phyloP scores from a whole-genome alignment of 23 tunicate genomes.

The Trididemnum nubilum region DNA sequence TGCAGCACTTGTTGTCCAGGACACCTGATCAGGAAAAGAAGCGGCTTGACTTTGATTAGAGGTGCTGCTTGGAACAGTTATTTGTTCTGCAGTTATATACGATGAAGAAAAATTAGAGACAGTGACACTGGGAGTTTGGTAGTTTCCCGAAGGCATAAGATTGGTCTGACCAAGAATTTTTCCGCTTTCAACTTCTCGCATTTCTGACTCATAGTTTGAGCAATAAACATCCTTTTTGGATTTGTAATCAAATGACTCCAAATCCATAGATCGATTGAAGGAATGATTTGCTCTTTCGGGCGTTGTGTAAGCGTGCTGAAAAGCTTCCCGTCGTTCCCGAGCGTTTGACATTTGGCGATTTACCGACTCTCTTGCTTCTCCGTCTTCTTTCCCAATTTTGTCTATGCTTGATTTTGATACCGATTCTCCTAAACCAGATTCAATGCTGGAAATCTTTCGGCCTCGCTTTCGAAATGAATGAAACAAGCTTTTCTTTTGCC shows the following conservation, averaged over 20 bases:
- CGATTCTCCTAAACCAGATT: neutral
- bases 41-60: neutral
- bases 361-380: neutral
- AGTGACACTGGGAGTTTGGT: neutral
- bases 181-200: constrained; percentile 16
- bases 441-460: constrained; percentile 16
- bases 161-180: neutral
- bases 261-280: constrained; percentile 6
- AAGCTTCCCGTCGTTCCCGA: constrained; percentile 44
- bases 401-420: neutral
- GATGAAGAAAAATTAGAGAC: neutral
- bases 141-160: neutral
- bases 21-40: too few species aligned
- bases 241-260: constrained; percentile 57
- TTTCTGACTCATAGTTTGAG: constrained; percentile 69
- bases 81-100: constrained; percentile 16
- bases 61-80: neutral
- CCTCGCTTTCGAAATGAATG: constrained; percentile 20
- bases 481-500: constrained; percentile 50
- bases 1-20: too few species aligned
- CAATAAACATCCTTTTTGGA: constrained; percentile 46
- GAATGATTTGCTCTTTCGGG: constrained; percentile 34
- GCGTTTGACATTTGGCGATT: constrained; percentile 37
- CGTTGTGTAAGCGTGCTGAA: constrained; percentile 47
- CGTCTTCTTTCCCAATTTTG: constrained; percentile 1